These are phyloP conservation scores for Myanophis thanlyinensis DNA, from an alignment of 2,113 vertebrate genomes.

Conservation along the genomic window DNA sequence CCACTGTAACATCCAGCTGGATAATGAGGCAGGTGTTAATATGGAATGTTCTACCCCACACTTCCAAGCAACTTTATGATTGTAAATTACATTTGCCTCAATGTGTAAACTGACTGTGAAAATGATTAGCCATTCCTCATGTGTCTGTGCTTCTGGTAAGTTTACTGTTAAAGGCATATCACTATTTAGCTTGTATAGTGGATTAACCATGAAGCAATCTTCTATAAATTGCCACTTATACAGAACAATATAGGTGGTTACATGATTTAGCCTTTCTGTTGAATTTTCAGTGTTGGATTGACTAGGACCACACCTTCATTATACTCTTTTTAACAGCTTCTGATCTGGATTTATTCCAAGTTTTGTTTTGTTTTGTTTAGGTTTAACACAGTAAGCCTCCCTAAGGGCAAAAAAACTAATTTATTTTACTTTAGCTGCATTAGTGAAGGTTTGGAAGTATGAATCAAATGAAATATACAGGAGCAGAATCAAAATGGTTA, in stretches of 20 bases:
- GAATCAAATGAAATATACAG: not conserved
- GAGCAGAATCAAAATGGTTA: not conserved
- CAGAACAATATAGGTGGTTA: not conserved
- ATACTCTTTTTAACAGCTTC: not conserved
- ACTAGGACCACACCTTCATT: not conserved
- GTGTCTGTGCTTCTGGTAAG: not conserved
- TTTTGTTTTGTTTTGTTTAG: not conserved
- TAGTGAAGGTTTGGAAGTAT: not conserved
- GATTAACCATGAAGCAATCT: not conserved
- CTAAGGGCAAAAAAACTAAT: not conserved
- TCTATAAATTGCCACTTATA: not conserved
- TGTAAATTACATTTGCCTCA: not conserved
- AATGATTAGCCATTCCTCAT: not conserved
- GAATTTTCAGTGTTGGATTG: not conserved
- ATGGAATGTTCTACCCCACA: not conserved
- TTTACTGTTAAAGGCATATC: not conserved
- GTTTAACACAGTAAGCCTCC: not conserved
- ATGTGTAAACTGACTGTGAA: not conserved
- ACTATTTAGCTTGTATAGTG: not conserved
- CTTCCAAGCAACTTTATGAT: not conserved
- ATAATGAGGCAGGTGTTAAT: not conserved
- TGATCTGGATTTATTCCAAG: not conserved
- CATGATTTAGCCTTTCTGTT: not conserved
- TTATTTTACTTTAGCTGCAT: not conserved
- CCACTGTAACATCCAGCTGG: not conserved